These are phyloP conservation scores for Caenorhabditis uteleia DNA, from an alignment of 2,888 invertebrate species.

Conservation along the genomic window DNA sequence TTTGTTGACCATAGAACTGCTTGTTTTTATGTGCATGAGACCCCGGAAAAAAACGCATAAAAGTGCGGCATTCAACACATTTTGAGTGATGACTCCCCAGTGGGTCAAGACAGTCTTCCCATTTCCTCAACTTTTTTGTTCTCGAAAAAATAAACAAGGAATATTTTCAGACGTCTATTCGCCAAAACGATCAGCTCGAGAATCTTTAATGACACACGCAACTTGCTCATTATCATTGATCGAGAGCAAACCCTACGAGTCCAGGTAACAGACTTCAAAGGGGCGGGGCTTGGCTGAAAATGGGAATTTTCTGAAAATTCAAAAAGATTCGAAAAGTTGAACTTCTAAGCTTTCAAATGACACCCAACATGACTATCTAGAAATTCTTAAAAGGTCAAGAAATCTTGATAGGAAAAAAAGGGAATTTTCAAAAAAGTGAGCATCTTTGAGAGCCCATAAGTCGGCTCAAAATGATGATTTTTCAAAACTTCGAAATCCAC, in stretches of 20 bases:
- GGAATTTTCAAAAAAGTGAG: not conserved
- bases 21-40: not conserved
- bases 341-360: not conserved
- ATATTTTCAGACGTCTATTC: constrained; percentile 51
- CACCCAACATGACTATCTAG: not conserved
- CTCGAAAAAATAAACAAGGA: constrained; percentile 2
- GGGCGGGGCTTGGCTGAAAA: not conserved
- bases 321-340: not conserved
- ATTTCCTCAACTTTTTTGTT: not conserved
- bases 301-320: not conserved
- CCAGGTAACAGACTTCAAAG: constrained; percentile 42
- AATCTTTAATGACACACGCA: constrained; percentile 65
- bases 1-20: too few relatives aligned
- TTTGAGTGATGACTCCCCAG: too few relatives aligned
- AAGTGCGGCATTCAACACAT: too few relatives aligned
- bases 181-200: constrained; percentile 57
- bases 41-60: too few relatives aligned
- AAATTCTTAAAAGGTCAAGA: too few relatives aligned
- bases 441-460: too few relatives aligned
- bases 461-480: too few relatives aligned
- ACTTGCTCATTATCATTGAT: constrained; percentile 66
- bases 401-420: not conserved
- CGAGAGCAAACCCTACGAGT: constrained; percentile 59
- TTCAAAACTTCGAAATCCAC: too few relatives aligned
- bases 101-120: too few relatives aligned